Evolutionary conservation across 2,888 invertebrate species (phyloP).

Genomic region (Resseliella maxima): DNA sequence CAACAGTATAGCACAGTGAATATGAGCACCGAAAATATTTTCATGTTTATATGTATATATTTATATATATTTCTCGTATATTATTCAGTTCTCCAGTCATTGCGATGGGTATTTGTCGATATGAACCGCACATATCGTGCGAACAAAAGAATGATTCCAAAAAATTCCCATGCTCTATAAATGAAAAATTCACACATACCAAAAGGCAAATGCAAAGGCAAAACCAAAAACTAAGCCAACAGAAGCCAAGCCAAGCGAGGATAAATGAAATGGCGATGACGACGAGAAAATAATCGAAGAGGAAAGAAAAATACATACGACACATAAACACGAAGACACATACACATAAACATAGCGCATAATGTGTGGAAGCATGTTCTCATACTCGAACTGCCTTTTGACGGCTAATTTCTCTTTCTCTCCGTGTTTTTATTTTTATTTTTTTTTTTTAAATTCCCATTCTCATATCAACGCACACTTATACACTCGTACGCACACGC

Average conservation of each 20-base stretch:
- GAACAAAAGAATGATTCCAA: slow-evolving; percentile 28
- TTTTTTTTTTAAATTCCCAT: too few species aligned
- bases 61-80: neutral
- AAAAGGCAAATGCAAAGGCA: neutral
- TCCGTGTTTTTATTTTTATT: neutral
- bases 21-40: slow-evolving; percentile 11
- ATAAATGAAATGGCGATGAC: neutral
- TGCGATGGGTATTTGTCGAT: slow-evolving; percentile 8
- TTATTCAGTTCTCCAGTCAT: neutral
- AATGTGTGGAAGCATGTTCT: slow-evolving; percentile 13
- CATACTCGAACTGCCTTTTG: slow-evolving; percentile 39
- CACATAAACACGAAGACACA: neutral
- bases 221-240: slow-evolving; percentile 30
- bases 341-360: neutral
- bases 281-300: neutral
- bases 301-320: neutral
- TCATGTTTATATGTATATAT: too few species aligned
- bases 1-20: slow-evolving; percentile 41
- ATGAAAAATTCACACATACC: slow-evolving; percentile 48
- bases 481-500: slow-evolving; percentile 41
- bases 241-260: slow-evolving; percentile 40
- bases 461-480: slow-evolving; percentile 14
- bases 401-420: slow-evolving; percentile 6
- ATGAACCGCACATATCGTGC: neutral
- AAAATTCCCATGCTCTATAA: slow-evolving; percentile 53